Evolutionary conservation across 1,140 invertebrate species (phyloP), one percentile per base, ranked within the genome.

Genomic region (Halictus rubicundus): DNA sequence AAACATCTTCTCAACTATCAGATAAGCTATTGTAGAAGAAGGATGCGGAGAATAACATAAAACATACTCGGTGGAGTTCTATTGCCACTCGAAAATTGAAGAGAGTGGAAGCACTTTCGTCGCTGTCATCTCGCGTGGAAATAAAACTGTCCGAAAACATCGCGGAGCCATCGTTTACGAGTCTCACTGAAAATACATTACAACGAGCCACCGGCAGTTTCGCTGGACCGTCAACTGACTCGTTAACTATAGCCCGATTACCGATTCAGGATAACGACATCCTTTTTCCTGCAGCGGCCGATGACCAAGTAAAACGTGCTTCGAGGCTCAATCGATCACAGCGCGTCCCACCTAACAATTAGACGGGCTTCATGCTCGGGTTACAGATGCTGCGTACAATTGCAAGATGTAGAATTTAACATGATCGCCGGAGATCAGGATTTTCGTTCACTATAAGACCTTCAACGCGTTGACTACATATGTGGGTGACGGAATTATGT

Each of bases 221-320:
- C 42, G 12, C 27, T 23, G 14, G 25, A 61, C 25, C 3, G 16
- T 59, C 25, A 32, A 14, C 27, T 25, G 7, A 7, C 6, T 42
- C 25, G 9, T 5, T n/a, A 19, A 46, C 14, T 68, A 27, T 19
- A 6, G 4, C 0, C 49, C 46, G 59, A 77, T 78, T 46, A 54
- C 60, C 10, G 75, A 78, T 78, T 39, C 68, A 49, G 23, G 59
- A 63, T 61, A 71, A 71, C 54, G 14, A 61, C 68, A 78, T 78
- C 75, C 65, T 69, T 54, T n/a, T 59, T 54, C 27, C 27, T 19
- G 16, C 21, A 12, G 37, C 63, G 21, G 21, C 21, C 37, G 39
- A 52, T 21, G 75, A 69, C 21, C 3, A 61, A 52, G 68, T 32
- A 25, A n/a, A 0, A 52, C 75, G 75, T 52, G 68, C 27, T 32